Evolutionary conservation across 2,797 vertebrate species (phyloP), one percentile per base, ranked within the genome.

Genomic region (Channa striata): DNA sequence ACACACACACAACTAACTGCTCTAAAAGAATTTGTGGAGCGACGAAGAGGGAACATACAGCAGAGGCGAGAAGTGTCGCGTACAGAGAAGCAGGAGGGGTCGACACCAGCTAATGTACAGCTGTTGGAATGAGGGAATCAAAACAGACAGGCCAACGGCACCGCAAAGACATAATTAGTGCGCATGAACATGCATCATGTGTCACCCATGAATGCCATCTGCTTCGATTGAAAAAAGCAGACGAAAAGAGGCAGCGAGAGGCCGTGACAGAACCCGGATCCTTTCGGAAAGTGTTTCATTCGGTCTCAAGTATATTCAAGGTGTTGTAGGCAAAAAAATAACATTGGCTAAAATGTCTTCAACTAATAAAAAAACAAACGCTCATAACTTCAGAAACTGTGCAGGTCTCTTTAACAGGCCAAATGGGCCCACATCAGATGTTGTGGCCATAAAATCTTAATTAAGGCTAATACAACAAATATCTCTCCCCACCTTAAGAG

Each of bases 381-480:
- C 25, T 30, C 25, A 30, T 30, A 30, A 30, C 25, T 30, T 4
- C 25, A 30, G 25, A 30, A 30, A 30, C 4, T 30, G 25, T 30
- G 4, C 25, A 30, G 4, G 4, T 30, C 25, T 30, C 25, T 30
- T 30, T 11, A 60, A 59, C 52, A 65, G 7, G 17, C 8, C 19
- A 7, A n/a, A n/a, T n/a, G n/a, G n/a, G n/a, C n/a, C 37, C 48
- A 42, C 53, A 75, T 67, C 73, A 39, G 62, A 56, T 37, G 19
- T 50, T 34, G 36, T 7, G 17, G 50, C 59, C 59, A 82, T 86
- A 47, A 81, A 81, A 81, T 78, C 64, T 81, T 88, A 78, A 87
- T 88, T 68, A 74, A 64, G 58, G 68, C 77, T 81, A 87, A 86
- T 56, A 79, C 78, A 75, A 86, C 37, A 60, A 81, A 78, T 68